Percentiles rank a stretch among this genome's conserved stretches.
These are phyloP conservation scores for Orientallactaga bullata DNA, from an alignment of 2,113 vertebrate genomes.

Conservation along the genomic window DNA sequence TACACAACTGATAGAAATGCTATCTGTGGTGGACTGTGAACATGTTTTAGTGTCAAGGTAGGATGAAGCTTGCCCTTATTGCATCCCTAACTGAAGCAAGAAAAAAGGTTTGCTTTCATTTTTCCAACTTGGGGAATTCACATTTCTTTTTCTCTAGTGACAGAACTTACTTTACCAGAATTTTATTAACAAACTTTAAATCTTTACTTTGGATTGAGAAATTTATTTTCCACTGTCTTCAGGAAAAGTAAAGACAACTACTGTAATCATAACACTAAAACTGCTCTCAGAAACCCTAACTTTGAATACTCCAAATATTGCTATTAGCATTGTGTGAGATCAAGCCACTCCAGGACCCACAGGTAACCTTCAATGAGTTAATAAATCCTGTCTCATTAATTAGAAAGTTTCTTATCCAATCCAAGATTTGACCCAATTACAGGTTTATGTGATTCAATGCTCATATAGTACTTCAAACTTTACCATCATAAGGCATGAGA, in stretches of 20 bases:
- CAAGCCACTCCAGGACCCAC: background rate
- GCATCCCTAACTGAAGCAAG: background rate
- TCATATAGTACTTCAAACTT: background rate
- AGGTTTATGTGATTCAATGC: background rate
- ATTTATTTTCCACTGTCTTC: background rate
- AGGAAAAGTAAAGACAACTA: background rate
- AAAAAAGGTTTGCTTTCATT: background rate
- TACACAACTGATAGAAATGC: background rate
- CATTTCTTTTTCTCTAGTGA: background rate
- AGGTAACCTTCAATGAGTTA: background rate
- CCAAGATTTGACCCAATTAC: background rate
- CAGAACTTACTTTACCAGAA: background rate
- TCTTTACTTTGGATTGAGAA: background rate
- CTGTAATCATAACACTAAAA: slow-evolving; percentile 24
- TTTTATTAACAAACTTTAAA: background rate
- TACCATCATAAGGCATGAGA: background rate
- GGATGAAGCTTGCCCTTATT: background rate
- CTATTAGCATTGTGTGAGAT: background rate
- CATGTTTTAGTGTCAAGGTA: background rate
- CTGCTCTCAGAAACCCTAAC: background rate
- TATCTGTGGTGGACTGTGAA: background rate
- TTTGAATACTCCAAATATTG: background rate
- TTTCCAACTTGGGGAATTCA: background rate
- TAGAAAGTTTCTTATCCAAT: background rate
- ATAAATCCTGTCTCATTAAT: background rate